A percentile compares a stretch with the other conserved stretches of the same genome.
Conservation (phyloP, 1,140 invertebrate genomes). For the Cecropterus lyciades region DNA sequence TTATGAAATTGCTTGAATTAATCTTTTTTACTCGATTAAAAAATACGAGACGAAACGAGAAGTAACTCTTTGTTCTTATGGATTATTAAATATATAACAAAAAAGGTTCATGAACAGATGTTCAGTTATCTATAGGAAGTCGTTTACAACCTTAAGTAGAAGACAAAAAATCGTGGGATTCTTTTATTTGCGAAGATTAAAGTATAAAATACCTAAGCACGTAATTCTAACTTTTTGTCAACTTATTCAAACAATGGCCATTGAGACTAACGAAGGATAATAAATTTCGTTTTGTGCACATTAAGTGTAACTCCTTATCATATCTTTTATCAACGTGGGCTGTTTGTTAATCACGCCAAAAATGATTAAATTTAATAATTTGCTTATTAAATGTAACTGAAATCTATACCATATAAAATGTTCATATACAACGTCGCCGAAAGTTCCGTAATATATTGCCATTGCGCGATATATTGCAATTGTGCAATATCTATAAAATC, state of each 20-base stretch:
- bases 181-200: constrained; percentile 14
- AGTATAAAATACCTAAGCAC: constrained; percentile 12
- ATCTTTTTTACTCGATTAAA: no score
- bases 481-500: no score
- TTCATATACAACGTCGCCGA: no score
- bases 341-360: neutral
- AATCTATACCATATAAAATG: no score
- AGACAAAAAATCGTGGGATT: constrained; percentile 33
- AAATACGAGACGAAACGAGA: no score
- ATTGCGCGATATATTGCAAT: no score
- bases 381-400: no score
- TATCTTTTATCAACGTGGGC: neutral
- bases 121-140: constrained; percentile 28
- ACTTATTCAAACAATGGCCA: constrained; percentile 31
- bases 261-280: constrained; percentile 22
- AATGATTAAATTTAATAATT: no score
- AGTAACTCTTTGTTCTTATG: no score
- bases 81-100: neutral
- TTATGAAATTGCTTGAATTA: no score
- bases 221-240: constrained; percentile 35
- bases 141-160: constrained; percentile 20
- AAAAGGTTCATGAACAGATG: constrained; percentile 3
- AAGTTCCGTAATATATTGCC: no score
- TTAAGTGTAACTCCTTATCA: constrained; percentile 11
- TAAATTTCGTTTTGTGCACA: constrained; percentile 23